Evolutionary conservation across 2,797 vertebrate species (phyloP), one percentile per base, ranked within the genome.

Genomic region (Crenuchus spilurus): DNA sequence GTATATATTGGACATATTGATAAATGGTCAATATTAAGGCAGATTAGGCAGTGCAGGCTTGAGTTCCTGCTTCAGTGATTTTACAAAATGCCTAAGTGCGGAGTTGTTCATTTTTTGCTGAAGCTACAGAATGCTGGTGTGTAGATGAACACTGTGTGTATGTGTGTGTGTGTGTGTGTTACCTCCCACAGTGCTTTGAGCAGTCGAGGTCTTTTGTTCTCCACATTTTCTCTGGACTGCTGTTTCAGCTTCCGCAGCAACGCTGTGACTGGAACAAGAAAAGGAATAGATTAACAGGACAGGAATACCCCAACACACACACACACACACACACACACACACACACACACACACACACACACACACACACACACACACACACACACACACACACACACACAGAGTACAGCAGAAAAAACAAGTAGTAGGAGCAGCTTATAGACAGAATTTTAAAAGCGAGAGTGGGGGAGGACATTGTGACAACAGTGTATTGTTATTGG

Each of bases 141-240:
- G 55, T 37, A 57, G 16, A n/a, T n/a, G n/a, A 33, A 33, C 30
- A 22, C 14, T 13, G 13, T 7, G 41, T 69, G 44, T 61, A 18
- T 58, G 54, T 30, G 39, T 58, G 49, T n/a, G 52, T 44, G 62
- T 52, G 65, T 42, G 74, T 77, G 41, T 14, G 87, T 90, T 72
- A 98, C 97, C 95, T 98, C 97, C 81, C 94, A 94, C 79, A 98
- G 93, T 83, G 97, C 97, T 87, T 96, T 96, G 83, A 98, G 89
- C 87, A 98, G 91, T 70, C 95, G 95, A 80, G 96, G 96, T 93
- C 96, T 88, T 87, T 98, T 98, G 84, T 97, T 96, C 91, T 97
- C 95, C 88, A 98, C 97, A 69, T 94, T 97, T 90, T 98, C 97
- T 87, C 97, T 94, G 86, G 96, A 98, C 13, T 98, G 97, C 91